These are phyloP conservation scores for Temnopleurus reevesii DNA, from an alignment of 53 echinoderm and acorn worm genomes.

Conservation along the genomic window DNA sequence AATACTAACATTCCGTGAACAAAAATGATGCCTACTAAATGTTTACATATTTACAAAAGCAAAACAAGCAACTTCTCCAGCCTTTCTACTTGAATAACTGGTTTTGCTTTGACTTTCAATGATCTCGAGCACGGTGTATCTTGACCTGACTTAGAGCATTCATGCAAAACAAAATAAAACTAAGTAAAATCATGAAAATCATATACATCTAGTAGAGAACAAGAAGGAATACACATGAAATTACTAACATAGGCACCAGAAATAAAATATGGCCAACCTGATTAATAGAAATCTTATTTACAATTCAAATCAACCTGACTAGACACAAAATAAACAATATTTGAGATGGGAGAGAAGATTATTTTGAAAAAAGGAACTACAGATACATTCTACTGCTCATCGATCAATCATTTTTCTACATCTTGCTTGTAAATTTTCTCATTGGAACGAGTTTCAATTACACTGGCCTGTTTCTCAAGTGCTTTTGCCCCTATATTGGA, in stretches of 20 bases:
- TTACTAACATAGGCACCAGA: neutral
- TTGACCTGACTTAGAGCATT: too few relatives aligned
- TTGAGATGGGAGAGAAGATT: too few relatives aligned
- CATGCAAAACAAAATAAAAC: neutral
- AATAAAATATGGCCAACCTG: slow-evolving; percentile 18
- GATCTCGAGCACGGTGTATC: neutral
- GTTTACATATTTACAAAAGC: neutral
- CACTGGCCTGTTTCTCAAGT: too few relatives aligned
- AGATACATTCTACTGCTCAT: too few relatives aligned
- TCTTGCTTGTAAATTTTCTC: too few relatives aligned
- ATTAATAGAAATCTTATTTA: slow-evolving; percentile 29
- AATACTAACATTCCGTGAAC: neutral
- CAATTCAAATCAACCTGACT: neutral
- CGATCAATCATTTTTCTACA: too few relatives aligned
- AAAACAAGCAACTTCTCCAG: neutral
- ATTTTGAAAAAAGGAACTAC: too few relatives aligned
- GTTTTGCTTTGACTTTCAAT: neutral
- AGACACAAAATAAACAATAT: too few relatives aligned
- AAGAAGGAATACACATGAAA: neutral
- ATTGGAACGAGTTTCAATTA: too few relatives aligned
- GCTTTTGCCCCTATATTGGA: too few relatives aligned
- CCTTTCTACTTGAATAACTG: neutral
- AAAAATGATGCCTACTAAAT: neutral
- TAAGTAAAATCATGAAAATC: neutral
- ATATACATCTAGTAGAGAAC: neutral